Conservation (phyloP, 1,140 invertebrate genomes). For the Sarcophaga bullata region DNA sequence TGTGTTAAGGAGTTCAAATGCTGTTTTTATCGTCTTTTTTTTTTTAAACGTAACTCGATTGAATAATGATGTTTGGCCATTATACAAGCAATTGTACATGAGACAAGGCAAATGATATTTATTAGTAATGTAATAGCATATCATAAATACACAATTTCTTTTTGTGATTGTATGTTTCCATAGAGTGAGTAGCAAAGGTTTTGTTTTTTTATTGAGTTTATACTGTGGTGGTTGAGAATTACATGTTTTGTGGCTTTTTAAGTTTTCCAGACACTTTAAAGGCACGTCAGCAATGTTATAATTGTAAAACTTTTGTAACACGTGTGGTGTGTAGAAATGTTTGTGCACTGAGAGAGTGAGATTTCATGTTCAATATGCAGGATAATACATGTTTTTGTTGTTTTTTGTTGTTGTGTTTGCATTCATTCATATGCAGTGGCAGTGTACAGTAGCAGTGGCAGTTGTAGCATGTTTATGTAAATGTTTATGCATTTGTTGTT, state of each 20-base stretch:
- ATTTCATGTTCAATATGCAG: no score
- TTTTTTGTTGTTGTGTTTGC: background rate
- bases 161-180: background rate
- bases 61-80: background rate
- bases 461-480: background rate
- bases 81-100: no score
- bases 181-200: background rate
- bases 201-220: conserved; percentile 18
- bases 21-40: no score
- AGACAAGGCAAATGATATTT: no score
- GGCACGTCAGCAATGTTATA: conserved; percentile 21
- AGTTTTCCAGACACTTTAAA: background rate
- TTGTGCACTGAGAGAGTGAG: no score
- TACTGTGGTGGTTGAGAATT: conserved; percentile 10
- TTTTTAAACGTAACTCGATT: background rate
- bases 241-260: conserved; percentile 19
- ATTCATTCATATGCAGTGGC: background rate
- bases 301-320: background rate
- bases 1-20: no score
- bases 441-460: no score
- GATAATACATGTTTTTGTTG: background rate
- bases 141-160: background rate
- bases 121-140: no score
- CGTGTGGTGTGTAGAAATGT: no score
- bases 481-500: background rate